Conservation (phyloP, 2,113 vertebrate species). For the Oostethus manadensis region DNA sequence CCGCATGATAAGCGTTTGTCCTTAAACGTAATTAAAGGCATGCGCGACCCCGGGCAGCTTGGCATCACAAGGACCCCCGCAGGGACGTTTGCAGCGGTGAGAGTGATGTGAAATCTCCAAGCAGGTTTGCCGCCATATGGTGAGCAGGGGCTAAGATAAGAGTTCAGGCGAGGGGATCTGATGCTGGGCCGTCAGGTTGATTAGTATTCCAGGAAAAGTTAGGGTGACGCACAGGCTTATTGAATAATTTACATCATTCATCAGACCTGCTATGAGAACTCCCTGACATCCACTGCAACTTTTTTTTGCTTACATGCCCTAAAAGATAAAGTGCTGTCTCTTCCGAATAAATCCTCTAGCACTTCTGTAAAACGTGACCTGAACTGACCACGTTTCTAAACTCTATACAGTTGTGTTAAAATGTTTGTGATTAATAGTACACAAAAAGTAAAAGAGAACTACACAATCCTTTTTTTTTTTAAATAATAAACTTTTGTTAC, state of each 20-base stretch:
- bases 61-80: slow-evolving; percentile 4
- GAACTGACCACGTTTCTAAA: slow-evolving; percentile 9
- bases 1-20: slow-evolving; percentile 31
- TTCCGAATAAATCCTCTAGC: slow-evolving; percentile 4
- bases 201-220: slow-evolving; percentile 45
- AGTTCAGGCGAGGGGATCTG: slow-evolving; percentile 23
- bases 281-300: slow-evolving; percentile 2
- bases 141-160: slow-evolving; percentile 23
- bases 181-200: slow-evolving; percentile 14
- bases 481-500: too few relatives aligned
- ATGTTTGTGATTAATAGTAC: neutral
- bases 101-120: slow-evolving; percentile 10
- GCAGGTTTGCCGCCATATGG: slow-evolving; percentile 8
- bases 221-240: slow-evolving; percentile 31
- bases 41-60: slow-evolving; percentile 2
- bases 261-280: slow-evolving; percentile 29
- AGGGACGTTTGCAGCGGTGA: slow-evolving; percentile 5
- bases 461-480: too few relatives aligned
- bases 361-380: slow-evolving; percentile 18
- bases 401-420: neutral
- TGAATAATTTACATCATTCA: slow-evolving; percentile 48
- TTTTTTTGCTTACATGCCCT: slow-evolving; percentile 34
- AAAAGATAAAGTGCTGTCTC: slow-evolving; percentile 43
- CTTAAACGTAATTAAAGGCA: slow-evolving; percentile 19
- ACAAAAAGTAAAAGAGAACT: too few relatives aligned